These are phyloP conservation scores for Alentia gelatinosa DNA, from an alignment of 2,888 invertebrate species.

Conservation along the genomic window DNA sequence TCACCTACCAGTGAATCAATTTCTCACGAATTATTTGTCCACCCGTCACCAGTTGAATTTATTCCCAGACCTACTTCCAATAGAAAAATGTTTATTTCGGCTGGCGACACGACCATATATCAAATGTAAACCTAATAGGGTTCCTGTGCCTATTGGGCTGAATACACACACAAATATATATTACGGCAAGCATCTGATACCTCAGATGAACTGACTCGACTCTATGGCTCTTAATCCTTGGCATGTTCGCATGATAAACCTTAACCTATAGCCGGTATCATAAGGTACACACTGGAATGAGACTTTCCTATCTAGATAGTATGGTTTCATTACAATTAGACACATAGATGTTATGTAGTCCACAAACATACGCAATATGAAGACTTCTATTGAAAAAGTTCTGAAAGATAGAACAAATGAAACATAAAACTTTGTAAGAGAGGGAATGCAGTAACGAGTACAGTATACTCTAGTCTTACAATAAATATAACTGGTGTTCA, in stretches of 20 bases:
- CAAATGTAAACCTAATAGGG: neutral
- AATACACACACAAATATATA: slow-evolving; percentile 33
- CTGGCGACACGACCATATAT: slow-evolving; percentile 24
- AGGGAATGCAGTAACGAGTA: no score
- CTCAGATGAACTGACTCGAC: slow-evolving; percentile 48
- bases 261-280: neutral
- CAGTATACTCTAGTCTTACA: neutral
- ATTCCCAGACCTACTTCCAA: slow-evolving; percentile 12
- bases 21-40: slow-evolving; percentile 30
- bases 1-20: slow-evolving; percentile 18
- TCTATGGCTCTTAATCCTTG: slow-evolving; percentile 50
- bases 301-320: neutral
- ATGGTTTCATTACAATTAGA: neutral
- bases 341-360: neutral
- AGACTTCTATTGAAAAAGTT: neutral
- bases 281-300: neutral
- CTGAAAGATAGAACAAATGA: neutral
- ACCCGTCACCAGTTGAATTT: slow-evolving; percentile 25
- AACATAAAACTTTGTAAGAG: neutral
- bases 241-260: slow-evolving; percentile 28
- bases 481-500: neutral
- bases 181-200: neutral
- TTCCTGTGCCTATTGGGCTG: slow-evolving; percentile 42
- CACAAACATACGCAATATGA: neutral
- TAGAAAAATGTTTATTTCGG: neutral